phyloP scores from a whole-genome alignment of 2,888 invertebrate genomes.

The Tipula unca region DNA sequence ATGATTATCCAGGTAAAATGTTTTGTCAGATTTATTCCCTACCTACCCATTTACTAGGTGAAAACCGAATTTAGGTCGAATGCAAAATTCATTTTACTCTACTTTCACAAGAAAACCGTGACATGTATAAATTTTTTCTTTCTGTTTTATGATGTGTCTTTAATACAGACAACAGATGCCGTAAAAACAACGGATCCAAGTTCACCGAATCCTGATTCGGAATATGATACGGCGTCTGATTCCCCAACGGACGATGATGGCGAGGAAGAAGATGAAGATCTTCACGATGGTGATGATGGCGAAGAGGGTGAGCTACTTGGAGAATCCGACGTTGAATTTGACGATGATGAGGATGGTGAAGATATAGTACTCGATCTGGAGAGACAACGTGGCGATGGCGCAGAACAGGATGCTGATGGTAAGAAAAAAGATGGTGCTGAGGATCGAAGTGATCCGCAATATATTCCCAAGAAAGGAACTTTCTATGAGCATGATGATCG shows the following conservation, averaged over 20 bases:
- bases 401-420: conserved; percentile 47
- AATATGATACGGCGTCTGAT: conserved; percentile 43
- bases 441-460: conserved; percentile 92
- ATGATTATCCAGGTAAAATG: neutral
- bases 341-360: conserved; percentile 23
- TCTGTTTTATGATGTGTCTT: neutral
- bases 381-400: conserved; percentile 62
- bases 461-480: conserved; percentile 90
- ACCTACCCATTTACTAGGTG: neutral
- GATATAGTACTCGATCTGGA: conserved; percentile 36
- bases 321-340: conserved; percentile 28
- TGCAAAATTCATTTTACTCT: neutral
- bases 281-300: conserved; percentile 24
- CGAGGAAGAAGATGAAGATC: conserved; percentile 24
- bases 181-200: conserved; percentile 16
- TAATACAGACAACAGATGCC: neutral
- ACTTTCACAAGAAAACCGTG: neutral
- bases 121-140: neutral
- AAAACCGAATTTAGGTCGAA: neutral
- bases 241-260: conserved; percentile 29
- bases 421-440: conserved; percentile 86
- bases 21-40: neutral
- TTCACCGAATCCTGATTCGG: conserved; percentile 36
- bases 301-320: conserved; percentile 20
- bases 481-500: conserved; percentile 96